Base-by-base conservation (phyloP, 2,888 invertebrate species). In the Troglohyphantes excavatus region DNA sequence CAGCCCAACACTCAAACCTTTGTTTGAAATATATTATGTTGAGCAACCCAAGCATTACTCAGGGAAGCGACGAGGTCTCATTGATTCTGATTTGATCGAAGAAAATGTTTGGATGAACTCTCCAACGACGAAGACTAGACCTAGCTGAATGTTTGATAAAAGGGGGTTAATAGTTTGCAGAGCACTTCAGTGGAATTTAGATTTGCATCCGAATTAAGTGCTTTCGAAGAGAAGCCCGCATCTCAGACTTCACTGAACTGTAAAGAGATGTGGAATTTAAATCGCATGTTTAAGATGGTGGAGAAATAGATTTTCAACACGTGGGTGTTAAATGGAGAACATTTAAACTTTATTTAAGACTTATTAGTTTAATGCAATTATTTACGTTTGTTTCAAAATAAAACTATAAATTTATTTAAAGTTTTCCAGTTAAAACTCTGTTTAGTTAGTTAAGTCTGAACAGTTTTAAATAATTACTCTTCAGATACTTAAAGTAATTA, bases 51-150 rank as follows among this genome's bases (percentile, higher is more conserved):
- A 23, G 72, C 72, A 46, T 53, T 29, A 61, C 43, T 65, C 39
- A 65, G 27, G n/a, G 26, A 65, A 43, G 61, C 29, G 63, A n/a
- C 43, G 23, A 63, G 26, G 33, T 26, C 78, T 13, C 43, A 78
- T 65, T 78, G 23, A 23, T 39, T n/a, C 78, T 76, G 65, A 78
- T 65, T 63, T 65, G 43, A 65, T 23, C 43, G 65, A 78, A 78
- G 78, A 75, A 39, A 75, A 75, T 65, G 26, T 23, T 65, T 78
- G 65, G 43, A 65, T 78, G 33, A 78, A 65, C 78, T 23, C 39
- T 78, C 78, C 39, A 23, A 61, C 61, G 26, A 61, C 53, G 0
- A n/a, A 13, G 53, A 17, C 53, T 17, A 13, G 17, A 13, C n/a
- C 53, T 53, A 5, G 39, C 65, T 78, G 43, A 6, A 63, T 65